Base-by-base conservation (phyloP, 2,888 invertebrate genomes). In the Diadegma fenestrale region DNA sequence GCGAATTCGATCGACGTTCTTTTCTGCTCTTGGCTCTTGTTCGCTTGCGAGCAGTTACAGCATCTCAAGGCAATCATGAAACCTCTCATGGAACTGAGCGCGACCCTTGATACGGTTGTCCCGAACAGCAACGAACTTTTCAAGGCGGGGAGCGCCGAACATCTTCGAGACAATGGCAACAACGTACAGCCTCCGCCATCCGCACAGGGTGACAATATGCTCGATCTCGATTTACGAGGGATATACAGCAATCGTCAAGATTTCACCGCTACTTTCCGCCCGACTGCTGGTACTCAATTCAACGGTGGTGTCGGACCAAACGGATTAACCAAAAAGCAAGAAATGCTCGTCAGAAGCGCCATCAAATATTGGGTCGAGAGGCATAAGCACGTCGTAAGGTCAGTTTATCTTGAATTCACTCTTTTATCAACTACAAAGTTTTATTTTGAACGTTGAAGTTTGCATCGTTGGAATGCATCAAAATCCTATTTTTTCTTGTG, bases 361-460 rank as follows among this genome's bases (percentile, higher is more conserved):
- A 98, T 98, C 90, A 98, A 97, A 91, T 98, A 98, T 91, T 98
- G 98, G 98, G 98, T 98, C 41, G 98, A 98, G 91, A 94, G 98
- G 54, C 98, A 98, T 92, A 98, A 98, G 94, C 98, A 98, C 91
- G 97, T 98, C 77, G 98, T 98, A 63, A 96, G 97, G 98, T 97
- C 92, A 94, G 94, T 90, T 58, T 43, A 2, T 43, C n/a, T 37
- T 72, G 10, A 64, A 22, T 48, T 33, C 51, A 48, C 26, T 68
- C 30, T 71, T 66, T 37, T 6, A 43, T 41, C 12, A 58, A 64
- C 37, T n/a, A 4, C 30, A 6, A 22, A 58, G 14, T 14, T 30
- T 7, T 30, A 7, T 8, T 1, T 5, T 1, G 5, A 64, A 72
- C 8, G 14, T 10, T n/a, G 43, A 8, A 8, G 22, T n/a, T n/a